Evolutionary conservation across 2,888 invertebrate genomes (phyloP).

Genomic region (Pandemis corylana): DNA sequence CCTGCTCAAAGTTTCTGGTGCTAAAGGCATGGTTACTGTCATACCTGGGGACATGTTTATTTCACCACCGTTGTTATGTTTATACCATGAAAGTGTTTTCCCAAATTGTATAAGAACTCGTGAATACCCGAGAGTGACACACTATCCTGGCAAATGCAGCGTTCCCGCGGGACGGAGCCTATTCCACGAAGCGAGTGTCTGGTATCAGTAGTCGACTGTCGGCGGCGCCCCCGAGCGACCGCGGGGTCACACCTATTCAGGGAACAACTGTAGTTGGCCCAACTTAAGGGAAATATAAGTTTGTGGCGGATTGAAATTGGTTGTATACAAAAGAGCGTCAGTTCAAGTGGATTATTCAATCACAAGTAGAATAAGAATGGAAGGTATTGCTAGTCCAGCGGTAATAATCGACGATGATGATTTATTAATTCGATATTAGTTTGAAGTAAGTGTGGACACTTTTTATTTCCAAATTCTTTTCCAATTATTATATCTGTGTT

Average conservation of each 20-base stretch:
- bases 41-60: too few relatives aligned
- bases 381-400: too few relatives aligned
- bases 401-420: too few relatives aligned
- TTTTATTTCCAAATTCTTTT: too few relatives aligned
- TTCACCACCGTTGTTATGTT: not conserved
- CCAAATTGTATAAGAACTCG: not conserved
- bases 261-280: not conserved
- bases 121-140: not conserved
- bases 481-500: too few relatives aligned
- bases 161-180: not conserved
- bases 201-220: not conserved
- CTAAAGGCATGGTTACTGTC: not conserved
- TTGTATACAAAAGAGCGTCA: not conserved
- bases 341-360: not conserved
- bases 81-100: not conserved
- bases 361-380: too few relatives aligned
- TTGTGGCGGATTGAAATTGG: not conserved
- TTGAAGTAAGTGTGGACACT: too few relatives aligned
- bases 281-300: not conserved
- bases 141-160: not conserved
- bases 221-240: not conserved
- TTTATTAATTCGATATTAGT: too few relatives aligned
- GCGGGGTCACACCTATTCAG: not conserved
- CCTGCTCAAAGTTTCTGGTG: not conserved
- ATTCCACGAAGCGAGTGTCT: not conserved